Percentiles rank a stretch among this genome's conserved stretches.
These are phyloP conservation scores for Pangasius sanitwongsei DNA, from an alignment of 2,797 vertebrate genomes.

Conservation along the genomic window DNA sequence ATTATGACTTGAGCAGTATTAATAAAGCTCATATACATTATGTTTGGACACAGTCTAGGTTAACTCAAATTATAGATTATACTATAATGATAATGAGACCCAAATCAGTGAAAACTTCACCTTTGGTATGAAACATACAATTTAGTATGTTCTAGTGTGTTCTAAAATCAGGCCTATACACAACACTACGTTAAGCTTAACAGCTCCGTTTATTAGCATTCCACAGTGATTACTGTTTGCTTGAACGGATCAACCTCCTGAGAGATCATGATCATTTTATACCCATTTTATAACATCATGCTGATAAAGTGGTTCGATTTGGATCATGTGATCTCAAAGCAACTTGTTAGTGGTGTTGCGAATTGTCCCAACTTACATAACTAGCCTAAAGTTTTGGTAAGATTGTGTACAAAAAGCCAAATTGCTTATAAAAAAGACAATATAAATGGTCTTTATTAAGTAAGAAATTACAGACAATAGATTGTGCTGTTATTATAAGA, in stretches of 20 bases:
- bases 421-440: not conserved
- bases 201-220: not conserved
- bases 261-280: not conserved
- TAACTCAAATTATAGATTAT: too few relatives aligned
- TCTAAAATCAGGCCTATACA: not conserved
- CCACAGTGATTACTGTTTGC: not conserved
- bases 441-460: not conserved
- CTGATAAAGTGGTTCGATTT: not conserved
- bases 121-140: not conserved
- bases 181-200: not conserved
- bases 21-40: too few relatives aligned
- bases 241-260: not conserved
- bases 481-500: not conserved
- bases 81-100: too few relatives aligned
- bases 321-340: not conserved
- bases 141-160: not conserved
- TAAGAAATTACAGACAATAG: not conserved
- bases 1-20: too few relatives aligned
- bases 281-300: not conserved
- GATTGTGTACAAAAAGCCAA: not conserved
- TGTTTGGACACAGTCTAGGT: too few relatives aligned
- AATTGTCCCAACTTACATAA: not conserved
- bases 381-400: not conserved
- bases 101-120: too few relatives aligned
- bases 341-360: not conserved